These are phyloP conservation scores for Anastrepha obliqua DNA, from an alignment of 1,140 invertebrate genomes.

Conservation along the genomic window DNA sequence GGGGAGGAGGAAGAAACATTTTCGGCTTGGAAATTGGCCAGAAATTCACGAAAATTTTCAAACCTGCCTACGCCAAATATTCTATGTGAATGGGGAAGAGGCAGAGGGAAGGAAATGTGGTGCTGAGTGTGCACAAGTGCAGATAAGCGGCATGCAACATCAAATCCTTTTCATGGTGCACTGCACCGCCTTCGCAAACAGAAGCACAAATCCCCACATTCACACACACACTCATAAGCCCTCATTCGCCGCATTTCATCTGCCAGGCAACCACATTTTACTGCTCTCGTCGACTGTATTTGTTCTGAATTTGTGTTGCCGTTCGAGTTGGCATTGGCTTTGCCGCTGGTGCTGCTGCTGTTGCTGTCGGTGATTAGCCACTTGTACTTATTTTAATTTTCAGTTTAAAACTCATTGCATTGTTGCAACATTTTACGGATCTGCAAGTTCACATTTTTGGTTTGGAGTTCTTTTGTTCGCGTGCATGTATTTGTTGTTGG, in stretches of 20 bases:
- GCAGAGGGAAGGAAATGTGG: not conserved
- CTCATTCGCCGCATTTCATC: conserved; percentile 11
- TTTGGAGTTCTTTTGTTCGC: not conserved
- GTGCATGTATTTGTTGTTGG: not conserved
- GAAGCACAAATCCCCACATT: not conserved
- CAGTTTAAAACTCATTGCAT: conserved; percentile 25
- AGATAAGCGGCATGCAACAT: conserved; percentile 49
- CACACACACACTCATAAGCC: not conserved
- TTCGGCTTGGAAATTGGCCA: conserved; percentile 49
- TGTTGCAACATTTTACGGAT: conserved; percentile 29
- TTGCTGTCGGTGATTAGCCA: conserved; percentile 42
- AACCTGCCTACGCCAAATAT: conserved; percentile 12
- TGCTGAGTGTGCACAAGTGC: conserved; percentile 52
- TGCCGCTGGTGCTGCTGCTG: not conserved
- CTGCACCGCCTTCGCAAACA: conserved; percentile 45
- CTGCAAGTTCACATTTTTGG: conserved; percentile 21
- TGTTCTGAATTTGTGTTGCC: not conserved
- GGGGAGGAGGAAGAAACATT: not conserved
- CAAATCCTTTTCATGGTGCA: conserved; percentile 51
- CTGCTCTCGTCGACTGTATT: not conserved
- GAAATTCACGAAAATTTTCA: conserved; percentile 29
- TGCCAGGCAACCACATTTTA: conserved; percentile 28
- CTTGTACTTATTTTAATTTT: conserved; percentile 48
- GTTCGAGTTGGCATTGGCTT: not conserved
- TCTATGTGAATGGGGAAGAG: not conserved